phyloP scores from a whole-genome alignment of 2,113 vertebrate genomes.

The Rostratula benghalensis region DNA sequence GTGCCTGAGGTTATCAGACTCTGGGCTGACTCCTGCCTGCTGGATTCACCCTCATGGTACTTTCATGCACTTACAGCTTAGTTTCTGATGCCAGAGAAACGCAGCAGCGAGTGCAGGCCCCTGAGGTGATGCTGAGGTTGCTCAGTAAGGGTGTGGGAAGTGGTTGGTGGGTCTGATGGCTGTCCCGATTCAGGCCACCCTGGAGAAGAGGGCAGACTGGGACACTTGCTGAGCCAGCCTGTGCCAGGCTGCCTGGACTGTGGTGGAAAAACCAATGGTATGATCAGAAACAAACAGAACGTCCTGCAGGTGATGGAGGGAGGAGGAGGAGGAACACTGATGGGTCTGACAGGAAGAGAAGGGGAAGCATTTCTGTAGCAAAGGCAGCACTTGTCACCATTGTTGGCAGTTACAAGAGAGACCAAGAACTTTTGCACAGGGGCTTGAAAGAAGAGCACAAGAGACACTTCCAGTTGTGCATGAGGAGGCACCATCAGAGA shows the following conservation, averaged over 20 bases:
- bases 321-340: not conserved
- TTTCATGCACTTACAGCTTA: not conserved
- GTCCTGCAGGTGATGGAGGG: not conserved
- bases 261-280: rapidly evolving
- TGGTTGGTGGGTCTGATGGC: not conserved
- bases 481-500: not conserved
- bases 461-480: not conserved
- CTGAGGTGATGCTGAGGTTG: not conserved
- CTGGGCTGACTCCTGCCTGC: not conserved
- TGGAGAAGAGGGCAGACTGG: not conserved
- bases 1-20: not conserved
- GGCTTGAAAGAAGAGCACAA: not conserved
- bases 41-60: not conserved
- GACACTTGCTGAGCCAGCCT: not conserved
- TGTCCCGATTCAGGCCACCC: no score
- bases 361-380: not conserved
- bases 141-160: not conserved
- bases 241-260: not conserved
- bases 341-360: not conserved
- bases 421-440: not conserved
- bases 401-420: not conserved
- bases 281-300: not conserved
- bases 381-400: rapidly evolving
- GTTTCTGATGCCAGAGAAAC: not conserved
- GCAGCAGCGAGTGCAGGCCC: not conserved